Evolutionary conservation across 2,797 vertebrate genomes (phyloP), one percentile per base, ranked within the genome.

Genomic region (Semaprochilodus insignis): DNA sequence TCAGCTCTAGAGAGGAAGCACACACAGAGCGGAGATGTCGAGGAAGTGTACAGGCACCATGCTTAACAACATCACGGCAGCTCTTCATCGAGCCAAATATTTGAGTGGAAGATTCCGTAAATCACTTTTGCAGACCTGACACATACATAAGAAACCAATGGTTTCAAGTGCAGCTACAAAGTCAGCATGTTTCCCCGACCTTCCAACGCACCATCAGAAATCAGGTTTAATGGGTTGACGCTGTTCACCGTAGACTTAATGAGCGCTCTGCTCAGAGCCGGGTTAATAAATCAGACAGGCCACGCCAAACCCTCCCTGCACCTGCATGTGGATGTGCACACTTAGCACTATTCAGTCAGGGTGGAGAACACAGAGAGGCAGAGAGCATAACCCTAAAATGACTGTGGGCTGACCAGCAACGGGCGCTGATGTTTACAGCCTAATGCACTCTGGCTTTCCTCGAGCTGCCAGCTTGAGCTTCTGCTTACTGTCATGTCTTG

Each of bases 1-100:
- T 86, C 81, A 82, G 69, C 78, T 81, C 15, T 34, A 74, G 78
- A 85, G 82, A 70, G 74, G 77, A 83, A 85, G 71, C 72, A 71
- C 78, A 69, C 74, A 81, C 62, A 52, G 40, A 71, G 57, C 2
- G 25, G 36, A 70, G 81, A 76, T 51, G 75, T 82, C 57, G 40
- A 79, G 69, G 65, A 83, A 27, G 57, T 73, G 48, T 62, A 44
- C 23, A 60, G 27, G 23, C 74, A 76, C 2, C 15, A 15, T 55
- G 51, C 63, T 79, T 65, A 74, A 55, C 36, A 74, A 54, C 62
- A 60, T 15, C 65, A 13, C 3, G 21, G 27, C 17, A 67, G 55
- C 62, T 44, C 25, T 55, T 0, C 5, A 34, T 7, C 7, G 31
- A 48, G 66, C 82, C 72, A 80, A 51, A 57, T 4, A 54, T 19